Percentiles rank a stretch among this genome's conserved stretches.
Evolutionary conservation across 1,140 invertebrate genomes (phyloP).

Genomic region (Scaptodrosophila lebanonensis): DNA sequence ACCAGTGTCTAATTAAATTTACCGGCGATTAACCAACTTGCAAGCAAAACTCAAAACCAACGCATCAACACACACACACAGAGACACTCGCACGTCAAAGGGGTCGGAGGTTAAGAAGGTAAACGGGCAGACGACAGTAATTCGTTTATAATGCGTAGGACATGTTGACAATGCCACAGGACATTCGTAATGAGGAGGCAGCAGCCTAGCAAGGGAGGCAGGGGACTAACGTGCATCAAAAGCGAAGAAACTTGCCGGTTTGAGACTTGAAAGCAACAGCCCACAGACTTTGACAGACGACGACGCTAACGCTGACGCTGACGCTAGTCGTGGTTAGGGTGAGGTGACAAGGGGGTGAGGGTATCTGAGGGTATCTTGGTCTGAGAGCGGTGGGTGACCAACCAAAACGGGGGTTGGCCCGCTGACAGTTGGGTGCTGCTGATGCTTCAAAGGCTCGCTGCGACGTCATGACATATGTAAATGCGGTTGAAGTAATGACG

Average conservation of each 20-base stretch:
- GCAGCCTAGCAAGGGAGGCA: constrained; percentile 6
- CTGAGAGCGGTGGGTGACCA: background rate
- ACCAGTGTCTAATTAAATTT: constrained; percentile 71
- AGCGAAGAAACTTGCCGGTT: constrained; percentile 61
- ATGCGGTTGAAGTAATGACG: constrained; percentile 76
- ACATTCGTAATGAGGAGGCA: constrained; percentile 68
- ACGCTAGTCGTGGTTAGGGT: constrained; percentile 10
- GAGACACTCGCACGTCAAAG: constrained; percentile 3
- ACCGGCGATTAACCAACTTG: constrained; percentile 74
- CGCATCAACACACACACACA: constrained; percentile 12
- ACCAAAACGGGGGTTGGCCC: constrained; percentile 55
- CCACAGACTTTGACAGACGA: constrained; percentile 61
- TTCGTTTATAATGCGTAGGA: constrained; percentile 77
- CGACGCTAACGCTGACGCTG: constrained; percentile 10
- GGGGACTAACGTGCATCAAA: constrained; percentile 37
- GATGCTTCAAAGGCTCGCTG: constrained; percentile 62
- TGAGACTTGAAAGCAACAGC: constrained; percentile 66
- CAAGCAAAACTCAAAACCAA: constrained; percentile 60
- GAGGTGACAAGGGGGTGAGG: background rate
- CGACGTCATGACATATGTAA: constrained; percentile 72
- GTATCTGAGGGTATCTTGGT: too few species aligned
- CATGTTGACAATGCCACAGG: constrained; percentile 76
- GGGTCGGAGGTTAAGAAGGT: constrained; percentile 1
- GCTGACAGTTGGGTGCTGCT: constrained; percentile 47
- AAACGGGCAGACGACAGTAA: constrained; percentile 56